These are phyloP conservation scores for Euborellia annulipes DNA, from an alignment of 1,140 invertebrate species.

Conservation along the genomic window DNA sequence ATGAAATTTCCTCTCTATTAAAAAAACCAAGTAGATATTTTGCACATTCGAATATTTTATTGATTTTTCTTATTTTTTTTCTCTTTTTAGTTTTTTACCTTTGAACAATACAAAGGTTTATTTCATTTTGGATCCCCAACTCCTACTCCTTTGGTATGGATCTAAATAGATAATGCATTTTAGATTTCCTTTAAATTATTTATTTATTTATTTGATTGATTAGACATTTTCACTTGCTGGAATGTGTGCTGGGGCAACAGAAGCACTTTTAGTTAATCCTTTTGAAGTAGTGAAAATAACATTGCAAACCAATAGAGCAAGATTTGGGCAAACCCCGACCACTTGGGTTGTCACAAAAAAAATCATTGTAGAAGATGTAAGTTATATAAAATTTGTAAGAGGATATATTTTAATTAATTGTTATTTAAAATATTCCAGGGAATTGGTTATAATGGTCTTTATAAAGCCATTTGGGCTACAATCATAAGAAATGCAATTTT, in stretches of 20 bases:
- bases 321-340: slow-evolving; percentile 39
- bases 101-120: slow-evolving; percentile 79
- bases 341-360: slow-evolving; percentile 61
- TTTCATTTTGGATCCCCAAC: slow-evolving; percentile 57
- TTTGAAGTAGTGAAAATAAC: slow-evolving; percentile 91
- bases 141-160: slow-evolving; percentile 49
- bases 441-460: slow-evolving; percentile 59
- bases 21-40: too few species aligned
- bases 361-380: slow-evolving; percentile 38
- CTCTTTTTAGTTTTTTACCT: slow-evolving; percentile 61
- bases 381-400: neutral
- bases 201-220: slow-evolving; percentile 21
- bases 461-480: slow-evolving; percentile 79
- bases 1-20: neutral
- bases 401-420: neutral
- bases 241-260: slow-evolving; percentile 68
- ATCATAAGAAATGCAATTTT: slow-evolving; percentile 74
- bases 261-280: slow-evolving; percentile 80
- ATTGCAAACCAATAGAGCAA: slow-evolving; percentile 48
- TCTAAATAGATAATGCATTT: neutral
- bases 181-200: neutral
- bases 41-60: too few species aligned
- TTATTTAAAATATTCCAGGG: slow-evolving; percentile 27
- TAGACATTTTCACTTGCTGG: slow-evolving; percentile 78
- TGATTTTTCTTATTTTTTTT: slow-evolving; percentile 5